A percentile compares a stretch with the other conserved stretches of the same genome.
phyloP scores from a whole-genome alignment of 64 coral and sea anemone species.

The Exaiptasia diaphana region DNA sequence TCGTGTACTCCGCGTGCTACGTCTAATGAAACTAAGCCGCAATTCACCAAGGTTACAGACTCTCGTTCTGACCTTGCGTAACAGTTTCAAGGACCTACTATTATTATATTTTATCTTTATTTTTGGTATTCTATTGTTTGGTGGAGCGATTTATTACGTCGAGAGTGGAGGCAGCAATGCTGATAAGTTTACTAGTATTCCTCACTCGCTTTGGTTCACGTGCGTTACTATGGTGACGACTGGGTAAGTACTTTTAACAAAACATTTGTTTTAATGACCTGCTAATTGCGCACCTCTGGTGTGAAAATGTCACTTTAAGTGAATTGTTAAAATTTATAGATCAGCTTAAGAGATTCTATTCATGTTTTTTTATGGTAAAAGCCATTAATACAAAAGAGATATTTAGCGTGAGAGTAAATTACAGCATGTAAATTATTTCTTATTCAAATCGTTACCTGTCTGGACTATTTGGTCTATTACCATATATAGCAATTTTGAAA shows the following conservation, averaged over 20 bases:
- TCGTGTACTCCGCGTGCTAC: conserved; percentile 53
- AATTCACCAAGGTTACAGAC: conserved; percentile 60
- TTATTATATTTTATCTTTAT: conserved; percentile 76
- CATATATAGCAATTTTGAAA: too few relatives aligned
- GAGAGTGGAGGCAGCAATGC: conserved; percentile 38
- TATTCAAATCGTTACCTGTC: too few relatives aligned
- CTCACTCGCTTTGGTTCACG: conserved; percentile 72
- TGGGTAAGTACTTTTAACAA: conserved; percentile 26
- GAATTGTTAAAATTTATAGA: too few relatives aligned
- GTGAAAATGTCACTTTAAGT: too few relatives aligned
- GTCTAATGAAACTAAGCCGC: conserved; percentile 67
- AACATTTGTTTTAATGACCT: not conserved
- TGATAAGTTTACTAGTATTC: conserved; percentile 57
- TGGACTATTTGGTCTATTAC: too few relatives aligned
- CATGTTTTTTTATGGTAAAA: too few relatives aligned
- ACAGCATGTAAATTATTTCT: too few relatives aligned
- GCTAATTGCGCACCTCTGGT: not conserved
- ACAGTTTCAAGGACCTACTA: conserved; percentile 51
- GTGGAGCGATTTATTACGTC: conserved; percentile 49
- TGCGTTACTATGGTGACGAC: conserved; percentile 81
- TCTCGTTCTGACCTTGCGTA: conserved; percentile 35
- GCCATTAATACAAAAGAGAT: too few relatives aligned
- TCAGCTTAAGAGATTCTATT: too few relatives aligned
- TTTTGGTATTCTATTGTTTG: conserved; percentile 61
- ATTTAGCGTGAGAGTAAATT: too few relatives aligned